These are phyloP conservation scores for Coenonympha arcania DNA, from an alignment of 2,888 invertebrate genomes.

Conservation along the genomic window DNA sequence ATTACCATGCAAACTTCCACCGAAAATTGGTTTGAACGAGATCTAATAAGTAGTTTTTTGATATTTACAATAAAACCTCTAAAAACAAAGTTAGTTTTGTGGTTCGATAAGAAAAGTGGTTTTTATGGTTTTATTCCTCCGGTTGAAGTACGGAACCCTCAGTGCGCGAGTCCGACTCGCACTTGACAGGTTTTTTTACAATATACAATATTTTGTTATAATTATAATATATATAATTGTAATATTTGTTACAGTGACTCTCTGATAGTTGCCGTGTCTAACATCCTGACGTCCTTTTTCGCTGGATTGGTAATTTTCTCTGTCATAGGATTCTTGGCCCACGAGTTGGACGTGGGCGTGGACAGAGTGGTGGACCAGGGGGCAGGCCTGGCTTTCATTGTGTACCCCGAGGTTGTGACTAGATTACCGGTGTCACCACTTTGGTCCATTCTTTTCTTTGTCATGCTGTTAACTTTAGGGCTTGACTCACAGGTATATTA, in stretches of 20 bases:
- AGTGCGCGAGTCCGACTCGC: too few species aligned
- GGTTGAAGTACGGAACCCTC: too few species aligned
- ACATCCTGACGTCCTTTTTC: slow-evolving; percentile 85
- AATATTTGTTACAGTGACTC: slow-evolving; percentile 82
- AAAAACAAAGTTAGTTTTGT: too few species aligned
- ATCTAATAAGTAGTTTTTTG: too few species aligned
- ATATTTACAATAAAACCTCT: too few species aligned
- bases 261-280: slow-evolving; percentile 82
- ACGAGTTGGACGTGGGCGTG: slow-evolving; percentile 80
- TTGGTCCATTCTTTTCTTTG: slow-evolving; percentile 87
- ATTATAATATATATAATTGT: too few species aligned
- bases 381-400: slow-evolving; percentile 86
- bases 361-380: slow-evolving; percentile 83
- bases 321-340: slow-evolving; percentile 85
- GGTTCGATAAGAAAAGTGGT: too few species aligned
- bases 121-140: too few species aligned
- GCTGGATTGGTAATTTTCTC: slow-evolving; percentile 87
- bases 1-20: too few species aligned
- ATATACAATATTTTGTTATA: slow-evolving; percentile 25
- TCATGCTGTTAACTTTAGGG: slow-evolving; percentile 83
- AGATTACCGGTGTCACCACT: slow-evolving; percentile 84
- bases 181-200: background rate
- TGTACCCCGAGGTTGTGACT: slow-evolving; percentile 88
- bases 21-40: too few species aligned
- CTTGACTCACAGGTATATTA: slow-evolving; percentile 80